These are phyloP conservation scores for Flexamia atlantica DNA, from an alignment of 2,888 invertebrate species.

Conservation along the genomic window DNA sequence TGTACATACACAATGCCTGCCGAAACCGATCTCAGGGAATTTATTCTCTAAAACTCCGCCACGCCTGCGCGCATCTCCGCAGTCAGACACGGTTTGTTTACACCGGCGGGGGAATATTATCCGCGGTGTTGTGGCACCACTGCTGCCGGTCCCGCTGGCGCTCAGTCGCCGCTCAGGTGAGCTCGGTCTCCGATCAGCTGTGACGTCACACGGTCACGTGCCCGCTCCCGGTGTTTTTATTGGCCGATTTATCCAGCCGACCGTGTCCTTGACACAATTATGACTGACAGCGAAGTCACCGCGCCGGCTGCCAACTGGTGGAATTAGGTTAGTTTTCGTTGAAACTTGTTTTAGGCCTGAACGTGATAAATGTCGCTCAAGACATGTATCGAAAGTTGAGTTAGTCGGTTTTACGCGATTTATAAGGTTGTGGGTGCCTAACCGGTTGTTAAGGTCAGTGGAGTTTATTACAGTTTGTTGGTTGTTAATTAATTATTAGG, in stretches of 20 bases:
- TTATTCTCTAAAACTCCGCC: neutral
- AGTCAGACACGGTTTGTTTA: neutral
- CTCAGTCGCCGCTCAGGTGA: constrained; percentile 43
- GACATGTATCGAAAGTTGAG: neutral
- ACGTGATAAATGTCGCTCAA: neutral
- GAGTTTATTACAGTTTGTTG: neutral
- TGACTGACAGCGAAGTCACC: neutral
- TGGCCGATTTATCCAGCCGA: neutral
- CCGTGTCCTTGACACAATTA: constrained; percentile 31
- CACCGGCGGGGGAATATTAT: constrained; percentile 3
- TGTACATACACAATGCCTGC: too few species aligned
- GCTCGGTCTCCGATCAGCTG: neutral
- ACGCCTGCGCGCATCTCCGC: neutral
- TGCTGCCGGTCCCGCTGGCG: neutral
- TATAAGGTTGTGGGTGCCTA: neutral
- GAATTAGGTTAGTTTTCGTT: constrained; percentile 27
- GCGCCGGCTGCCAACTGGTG: neutral
- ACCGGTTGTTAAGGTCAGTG: neutral
- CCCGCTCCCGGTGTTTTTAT: constrained; percentile 8
- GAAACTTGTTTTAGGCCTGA: neutral
- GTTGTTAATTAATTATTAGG: neutral
- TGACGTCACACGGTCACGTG: constrained; percentile 26
- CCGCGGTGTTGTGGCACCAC: neutral
- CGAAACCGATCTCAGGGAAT: neutral
- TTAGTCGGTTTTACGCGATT: neutral